phyloP scores from a whole-genome alignment of 1,140 invertebrate species.

The Hyphantria cunea region DNA sequence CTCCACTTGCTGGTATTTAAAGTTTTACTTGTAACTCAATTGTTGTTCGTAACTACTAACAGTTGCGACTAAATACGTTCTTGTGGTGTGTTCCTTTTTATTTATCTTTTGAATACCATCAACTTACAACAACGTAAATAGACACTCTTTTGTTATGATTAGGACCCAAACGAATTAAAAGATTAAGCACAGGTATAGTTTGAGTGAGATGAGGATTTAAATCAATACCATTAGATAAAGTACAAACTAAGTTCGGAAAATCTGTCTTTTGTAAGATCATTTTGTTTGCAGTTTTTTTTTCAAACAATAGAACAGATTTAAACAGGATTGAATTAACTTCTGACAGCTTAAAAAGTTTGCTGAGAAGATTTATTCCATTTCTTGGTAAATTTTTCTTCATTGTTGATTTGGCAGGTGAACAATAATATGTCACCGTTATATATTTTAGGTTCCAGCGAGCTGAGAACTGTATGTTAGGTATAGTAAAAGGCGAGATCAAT shows the following conservation, averaged over 20 bases:
- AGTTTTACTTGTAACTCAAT: slow-evolving; percentile 1
- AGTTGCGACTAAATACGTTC: slow-evolving; percentile 17
- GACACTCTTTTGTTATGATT: slow-evolving; percentile 51
- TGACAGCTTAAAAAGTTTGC: slow-evolving; percentile 59
- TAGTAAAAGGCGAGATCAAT: slow-evolving; percentile 39
- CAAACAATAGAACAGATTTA: slow-evolving; percentile 64
- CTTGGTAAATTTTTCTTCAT: slow-evolving; percentile 28
- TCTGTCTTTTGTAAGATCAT: slow-evolving; percentile 37
- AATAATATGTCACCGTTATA: no score
- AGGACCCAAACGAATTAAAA: slow-evolving; percentile 31
- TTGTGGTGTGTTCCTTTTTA: slow-evolving; percentile 21
- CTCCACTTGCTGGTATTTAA: background rate
- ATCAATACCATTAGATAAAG: slow-evolving; percentile 74
- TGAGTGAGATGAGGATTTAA: slow-evolving; percentile 71
- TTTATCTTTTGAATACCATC: slow-evolving; percentile 49
- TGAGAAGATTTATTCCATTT: slow-evolving; percentile 41
- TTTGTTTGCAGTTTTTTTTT: slow-evolving; percentile 49
- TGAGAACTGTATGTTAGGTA: background rate
- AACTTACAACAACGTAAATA: slow-evolving; percentile 66
- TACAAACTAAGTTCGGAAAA: slow-evolving; percentile 63
- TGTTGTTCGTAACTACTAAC: slow-evolving; percentile 12
- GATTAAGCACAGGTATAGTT: slow-evolving; percentile 70
- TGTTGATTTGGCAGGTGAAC: background rate
- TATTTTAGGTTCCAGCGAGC: no score
- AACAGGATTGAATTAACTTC: slow-evolving; percentile 69